Conservation (phyloP, 2,888 invertebrate species). For the Drosophila nr. perissopoda region DNA sequence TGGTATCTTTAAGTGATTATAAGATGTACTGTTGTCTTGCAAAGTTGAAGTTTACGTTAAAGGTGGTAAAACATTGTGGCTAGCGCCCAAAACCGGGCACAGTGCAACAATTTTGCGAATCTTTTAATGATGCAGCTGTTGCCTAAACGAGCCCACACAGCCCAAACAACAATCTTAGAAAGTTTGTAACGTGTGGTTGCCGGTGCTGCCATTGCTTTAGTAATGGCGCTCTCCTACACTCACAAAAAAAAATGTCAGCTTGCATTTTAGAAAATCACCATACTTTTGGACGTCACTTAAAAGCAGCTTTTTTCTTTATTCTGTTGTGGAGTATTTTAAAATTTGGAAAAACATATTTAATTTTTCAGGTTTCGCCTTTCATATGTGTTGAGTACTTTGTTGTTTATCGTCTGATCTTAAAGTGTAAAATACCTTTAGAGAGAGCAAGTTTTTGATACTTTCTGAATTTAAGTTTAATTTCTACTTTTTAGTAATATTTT, state of each 20-base stretch:
- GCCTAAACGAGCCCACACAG: slow-evolving; percentile 43
- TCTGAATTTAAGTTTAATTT: neutral
- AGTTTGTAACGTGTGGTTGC: slow-evolving; percentile 61
- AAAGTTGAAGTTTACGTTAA: slow-evolving; percentile 10
- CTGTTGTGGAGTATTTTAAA: rapidly evolving
- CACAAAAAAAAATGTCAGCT: neutral
- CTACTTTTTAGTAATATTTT: neutral
- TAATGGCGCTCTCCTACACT: slow-evolving; percentile 17
- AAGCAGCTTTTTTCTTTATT: rapidly evolving
- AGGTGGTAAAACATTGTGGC: slow-evolving; percentile 55
- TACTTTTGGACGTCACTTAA: neutral
- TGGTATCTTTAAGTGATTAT: slow-evolving; percentile 39
- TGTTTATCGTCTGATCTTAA: neutral
- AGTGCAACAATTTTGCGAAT: slow-evolving; percentile 74
- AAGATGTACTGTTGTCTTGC: slow-evolving; percentile 36
- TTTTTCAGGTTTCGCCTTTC: rapidly evolving
- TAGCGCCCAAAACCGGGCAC: slow-evolving; percentile 29
- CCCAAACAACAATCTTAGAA: slow-evolving; percentile 59
- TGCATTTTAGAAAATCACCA: neutral
- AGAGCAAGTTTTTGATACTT: neutral
- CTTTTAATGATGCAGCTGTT: slow-evolving; percentile 76
- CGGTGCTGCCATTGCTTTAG: slow-evolving; percentile 30
- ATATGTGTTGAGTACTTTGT: neutral
- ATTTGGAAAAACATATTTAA: neutral
- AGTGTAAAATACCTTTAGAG: neutral